Evolutionary conservation across 92 coral and sea anemone genomes (phyloP).

Genomic region (Actinernus sp.): DNA sequence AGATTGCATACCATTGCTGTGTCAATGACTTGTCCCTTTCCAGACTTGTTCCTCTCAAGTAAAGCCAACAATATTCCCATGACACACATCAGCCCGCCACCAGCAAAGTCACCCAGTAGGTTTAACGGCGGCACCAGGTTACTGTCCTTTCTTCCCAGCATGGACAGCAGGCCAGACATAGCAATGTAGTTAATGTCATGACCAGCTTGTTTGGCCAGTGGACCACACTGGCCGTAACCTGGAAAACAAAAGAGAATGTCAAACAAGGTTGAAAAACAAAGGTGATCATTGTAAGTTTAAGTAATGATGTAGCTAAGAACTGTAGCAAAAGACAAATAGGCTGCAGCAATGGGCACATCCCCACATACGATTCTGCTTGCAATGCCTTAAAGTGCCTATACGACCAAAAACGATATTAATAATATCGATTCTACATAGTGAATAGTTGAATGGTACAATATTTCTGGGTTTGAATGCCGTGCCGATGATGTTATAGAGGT

Average conservation of each 20-base stretch:
- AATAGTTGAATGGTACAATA: too few relatives aligned
- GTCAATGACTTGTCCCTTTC: conserved; percentile 97
- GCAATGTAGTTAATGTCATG: conserved; percentile 96
- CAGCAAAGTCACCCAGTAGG: conserved; percentile 93
- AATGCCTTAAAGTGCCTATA: too few relatives aligned
- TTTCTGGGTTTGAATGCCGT: too few relatives aligned
- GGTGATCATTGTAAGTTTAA: background rate
- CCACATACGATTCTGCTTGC: too few relatives aligned
- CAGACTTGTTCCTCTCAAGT: conserved; percentile 87
- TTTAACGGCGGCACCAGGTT: conserved; percentile 90
- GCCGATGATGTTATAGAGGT: too few relatives aligned
- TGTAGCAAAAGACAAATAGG: too few relatives aligned
- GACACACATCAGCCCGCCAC: conserved; percentile 89
- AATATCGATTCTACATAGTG: too few relatives aligned
- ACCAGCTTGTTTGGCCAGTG: conserved; percentile 75
- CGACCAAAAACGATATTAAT: too few relatives aligned
- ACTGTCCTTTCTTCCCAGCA: conserved; percentile 76
- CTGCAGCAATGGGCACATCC: too few relatives aligned
- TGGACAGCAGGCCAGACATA: conserved; percentile 80
- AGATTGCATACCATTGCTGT: conserved; percentile 82
- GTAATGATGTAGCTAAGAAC: too few relatives aligned
- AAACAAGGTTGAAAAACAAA: background rate
- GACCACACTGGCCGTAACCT: conserved; percentile 96
- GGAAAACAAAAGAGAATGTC: background rate
- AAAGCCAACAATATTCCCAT: conserved; percentile 93